Percentiles rank a stretch among this genome's conserved stretches.
Evolutionary conservation across 2,113 vertebrate genomes (phyloP).

Genomic region (Galemys pyrenaicus): DNA sequence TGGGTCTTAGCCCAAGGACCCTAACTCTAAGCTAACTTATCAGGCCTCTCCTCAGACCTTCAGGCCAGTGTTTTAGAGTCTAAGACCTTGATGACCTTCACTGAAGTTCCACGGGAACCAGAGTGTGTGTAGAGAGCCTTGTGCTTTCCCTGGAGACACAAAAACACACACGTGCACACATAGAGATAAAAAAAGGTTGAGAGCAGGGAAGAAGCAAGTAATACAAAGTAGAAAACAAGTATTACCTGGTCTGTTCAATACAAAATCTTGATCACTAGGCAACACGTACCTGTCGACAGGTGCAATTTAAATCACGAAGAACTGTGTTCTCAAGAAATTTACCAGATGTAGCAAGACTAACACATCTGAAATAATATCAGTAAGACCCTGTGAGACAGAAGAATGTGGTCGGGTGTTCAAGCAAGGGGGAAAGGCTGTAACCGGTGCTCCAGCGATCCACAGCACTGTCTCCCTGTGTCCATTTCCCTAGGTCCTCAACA

Average conservation of each 20-base stretch:
- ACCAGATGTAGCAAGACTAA: slow-evolving; percentile 25
- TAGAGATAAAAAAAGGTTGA: neutral
- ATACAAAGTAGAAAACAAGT: neutral
- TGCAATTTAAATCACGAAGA: neutral
- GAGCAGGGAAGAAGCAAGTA: neutral
- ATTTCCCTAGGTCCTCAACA: neutral
- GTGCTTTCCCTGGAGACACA: neutral
- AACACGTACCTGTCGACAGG: neutral
- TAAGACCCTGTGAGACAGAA: neutral
- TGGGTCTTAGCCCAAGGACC: neutral
- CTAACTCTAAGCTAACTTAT: neutral
- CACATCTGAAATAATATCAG: slow-evolving; percentile 15
- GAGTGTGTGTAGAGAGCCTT: neutral
- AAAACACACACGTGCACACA: neutral
- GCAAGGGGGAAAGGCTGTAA: neutral
- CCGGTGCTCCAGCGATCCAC: neutral
- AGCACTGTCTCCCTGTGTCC: neutral
- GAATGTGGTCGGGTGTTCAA: slow-evolving; percentile 7
- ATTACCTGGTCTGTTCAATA: neutral
- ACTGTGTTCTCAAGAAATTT: slow-evolving; percentile 11
- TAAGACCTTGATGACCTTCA: neutral
- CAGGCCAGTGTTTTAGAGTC: neutral
- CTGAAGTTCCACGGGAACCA: neutral
- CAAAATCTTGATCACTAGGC: neutral
- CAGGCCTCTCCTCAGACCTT: neutral